These are phyloP conservation scores for Choreutis nemorana DNA, from an alignment of 2,888 invertebrate genomes.

Conservation along the genomic window DNA sequence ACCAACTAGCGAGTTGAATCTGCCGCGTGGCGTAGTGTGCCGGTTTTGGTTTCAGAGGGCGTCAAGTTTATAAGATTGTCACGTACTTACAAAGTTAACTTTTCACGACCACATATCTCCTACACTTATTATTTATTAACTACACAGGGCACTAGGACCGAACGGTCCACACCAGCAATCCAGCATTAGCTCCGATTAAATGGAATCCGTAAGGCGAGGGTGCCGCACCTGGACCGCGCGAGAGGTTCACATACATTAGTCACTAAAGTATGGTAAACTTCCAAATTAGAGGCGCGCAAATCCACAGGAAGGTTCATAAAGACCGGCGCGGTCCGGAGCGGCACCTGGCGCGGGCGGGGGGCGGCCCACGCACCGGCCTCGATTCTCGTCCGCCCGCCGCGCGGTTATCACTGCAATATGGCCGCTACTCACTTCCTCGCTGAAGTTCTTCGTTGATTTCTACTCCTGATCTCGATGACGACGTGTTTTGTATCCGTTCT, in stretches of 20 bases:
- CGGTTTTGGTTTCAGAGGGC: constrained; percentile 20
- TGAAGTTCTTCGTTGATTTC: constrained; percentile 67
- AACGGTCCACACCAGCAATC: no score
- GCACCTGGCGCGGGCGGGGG: constrained; percentile 62
- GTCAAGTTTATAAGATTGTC: constrained; percentile 30
- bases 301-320: constrained; percentile 66
- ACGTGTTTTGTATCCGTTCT: constrained; percentile 63
- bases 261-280: constrained; percentile 54
- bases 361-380: constrained; percentile 68
- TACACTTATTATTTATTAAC: constrained; percentile 55
- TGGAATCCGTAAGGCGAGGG: constrained; percentile 24
- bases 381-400: constrained; percentile 67
- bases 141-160: constrained; percentile 55
- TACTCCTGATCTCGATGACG: constrained; percentile 65
- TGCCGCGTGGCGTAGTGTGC: constrained; percentile 12
- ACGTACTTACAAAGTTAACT: constrained; percentile 56
- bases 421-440: constrained; percentile 68
- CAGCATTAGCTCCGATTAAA: constrained; percentile 15
- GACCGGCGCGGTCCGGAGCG: constrained; percentile 56
- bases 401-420: constrained; percentile 68
- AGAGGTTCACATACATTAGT: constrained; percentile 52
- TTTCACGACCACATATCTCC: constrained; percentile 57
- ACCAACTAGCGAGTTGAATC: constrained; percentile 16
- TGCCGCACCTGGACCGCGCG: constrained; percentile 53
- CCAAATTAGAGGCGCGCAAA: constrained; percentile 64